Conservation (phyloP, 2,113 vertebrate species). For the Crotalus viridis region DNA sequence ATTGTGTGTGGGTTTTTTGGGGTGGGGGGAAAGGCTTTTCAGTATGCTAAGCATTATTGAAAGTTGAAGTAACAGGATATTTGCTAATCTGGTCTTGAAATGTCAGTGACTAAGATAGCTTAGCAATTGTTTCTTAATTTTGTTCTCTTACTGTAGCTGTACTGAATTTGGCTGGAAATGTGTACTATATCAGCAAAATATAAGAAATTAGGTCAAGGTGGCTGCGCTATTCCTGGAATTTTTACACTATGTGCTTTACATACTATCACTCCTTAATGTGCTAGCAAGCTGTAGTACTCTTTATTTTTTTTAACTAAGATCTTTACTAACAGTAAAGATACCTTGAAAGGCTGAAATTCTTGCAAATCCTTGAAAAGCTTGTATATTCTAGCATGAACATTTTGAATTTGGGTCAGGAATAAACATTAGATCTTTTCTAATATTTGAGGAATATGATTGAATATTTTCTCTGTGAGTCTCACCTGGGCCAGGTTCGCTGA, state of each 20-base stretch:
- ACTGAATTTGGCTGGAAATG: background rate
- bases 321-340: background rate
- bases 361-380: background rate
- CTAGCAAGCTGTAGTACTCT: background rate
- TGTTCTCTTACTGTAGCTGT: background rate
- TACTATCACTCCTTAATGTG: background rate
- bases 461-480: background rate
- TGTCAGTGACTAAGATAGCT: conserved; percentile 32
- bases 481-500: background rate
- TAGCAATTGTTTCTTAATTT: conserved; percentile 5
- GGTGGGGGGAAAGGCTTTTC: background rate
- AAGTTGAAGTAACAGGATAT: conserved; percentile 33
- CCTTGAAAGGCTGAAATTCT: background rate
- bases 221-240: background rate
- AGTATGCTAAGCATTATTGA: background rate
- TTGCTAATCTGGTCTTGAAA: conserved; percentile 34
- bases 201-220: conserved; percentile 1
- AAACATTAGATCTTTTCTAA: background rate
- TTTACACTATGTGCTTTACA: background rate
- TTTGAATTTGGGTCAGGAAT: background rate
- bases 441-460: background rate
- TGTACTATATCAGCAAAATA: conserved; percentile 36
- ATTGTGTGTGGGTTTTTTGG: background rate
- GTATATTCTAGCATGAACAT: background rate
- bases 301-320: background rate